Conservation (phyloP, 2,888 invertebrate genomes). For the Phaonia tiefii region DNA sequence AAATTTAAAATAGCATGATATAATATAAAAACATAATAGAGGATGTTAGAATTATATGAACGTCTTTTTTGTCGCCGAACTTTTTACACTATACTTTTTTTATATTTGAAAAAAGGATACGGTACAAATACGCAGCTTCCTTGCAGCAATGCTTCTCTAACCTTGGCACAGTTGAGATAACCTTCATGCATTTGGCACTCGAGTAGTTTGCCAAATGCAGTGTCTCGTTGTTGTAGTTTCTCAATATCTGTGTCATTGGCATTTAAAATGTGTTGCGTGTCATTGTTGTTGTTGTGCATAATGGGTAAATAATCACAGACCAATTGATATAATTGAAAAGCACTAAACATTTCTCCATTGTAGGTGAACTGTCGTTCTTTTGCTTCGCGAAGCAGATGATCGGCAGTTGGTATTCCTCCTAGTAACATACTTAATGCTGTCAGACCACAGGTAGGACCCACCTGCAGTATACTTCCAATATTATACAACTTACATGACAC, state of each 20-base stretch:
- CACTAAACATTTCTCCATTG: conserved; percentile 95
- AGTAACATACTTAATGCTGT: conserved; percentile 92
- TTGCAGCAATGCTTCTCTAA: conserved; percentile 78
- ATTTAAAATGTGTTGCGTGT: conserved; percentile 43
- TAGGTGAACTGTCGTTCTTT: conserved; percentile 85
- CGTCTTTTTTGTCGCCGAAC: no score
- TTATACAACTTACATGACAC: conserved; percentile 81
- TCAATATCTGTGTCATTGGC: conserved; percentile 35
- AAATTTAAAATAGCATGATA: no score
- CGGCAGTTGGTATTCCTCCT: conserved; percentile 82
- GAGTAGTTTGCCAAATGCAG: conserved; percentile 44
- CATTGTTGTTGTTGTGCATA: conserved; percentile 55
- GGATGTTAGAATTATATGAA: no score
- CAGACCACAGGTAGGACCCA: conserved; percentile 91
- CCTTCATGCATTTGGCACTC: conserved; percentile 79
- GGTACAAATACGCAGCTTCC: conserved; percentile 81
- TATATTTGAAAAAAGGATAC: conserved; percentile 80
- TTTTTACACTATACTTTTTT: no score
- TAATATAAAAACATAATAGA: no score
- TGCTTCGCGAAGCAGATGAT: conserved; percentile 84
- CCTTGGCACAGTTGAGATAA: conserved; percentile 78
- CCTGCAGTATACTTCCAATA: conserved; percentile 75
- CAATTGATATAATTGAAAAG: conserved; percentile 84
- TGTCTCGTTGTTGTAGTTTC: conserved; percentile 28
- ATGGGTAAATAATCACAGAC: conserved; percentile 71